Evolutionary conservation across 2,888 invertebrate species (phyloP).

Genomic region (Syrphus vitripennis): DNA sequence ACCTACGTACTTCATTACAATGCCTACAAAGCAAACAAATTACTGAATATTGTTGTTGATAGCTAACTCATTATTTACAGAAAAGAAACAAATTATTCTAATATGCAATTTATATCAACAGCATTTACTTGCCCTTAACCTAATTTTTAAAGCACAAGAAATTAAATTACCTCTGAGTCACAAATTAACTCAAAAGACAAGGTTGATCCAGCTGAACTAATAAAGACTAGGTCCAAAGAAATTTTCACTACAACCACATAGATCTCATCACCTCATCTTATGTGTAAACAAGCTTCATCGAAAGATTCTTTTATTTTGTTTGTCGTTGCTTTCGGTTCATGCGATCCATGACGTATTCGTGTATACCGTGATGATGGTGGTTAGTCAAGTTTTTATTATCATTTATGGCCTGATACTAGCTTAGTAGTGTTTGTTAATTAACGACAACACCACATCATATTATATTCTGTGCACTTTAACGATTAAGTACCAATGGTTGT

Average conservation of each 20-base stretch:
- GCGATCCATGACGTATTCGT: slow-evolving; percentile 57
- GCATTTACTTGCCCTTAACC: neutral
- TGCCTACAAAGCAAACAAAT: too few relatives aligned
- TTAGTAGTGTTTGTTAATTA: slow-evolving; percentile 19
- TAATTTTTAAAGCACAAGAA: neutral
- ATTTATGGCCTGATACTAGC: slow-evolving; percentile 38
- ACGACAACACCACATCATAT: neutral
- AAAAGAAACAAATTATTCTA: neutral
- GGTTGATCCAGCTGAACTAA: neutral
- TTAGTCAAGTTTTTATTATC: slow-evolving; percentile 21
- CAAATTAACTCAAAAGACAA: neutral
- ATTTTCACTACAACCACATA: slow-evolving; percentile 16
- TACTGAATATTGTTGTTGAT: neutral
- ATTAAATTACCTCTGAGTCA: neutral
- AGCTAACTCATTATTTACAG: neutral
- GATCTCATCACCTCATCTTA: slow-evolving; percentile 60
- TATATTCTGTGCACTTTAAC: neutral
- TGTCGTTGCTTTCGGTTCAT: slow-evolving; percentile 31
- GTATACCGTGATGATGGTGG: neutral
- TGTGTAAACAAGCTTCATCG: slow-evolving; percentile 54
- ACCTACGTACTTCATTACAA: too few relatives aligned
- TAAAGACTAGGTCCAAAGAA: neutral
- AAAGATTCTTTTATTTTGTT: slow-evolving; percentile 42
- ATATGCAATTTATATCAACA: neutral
- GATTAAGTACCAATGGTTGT: neutral